phyloP scores from a whole-genome alignment of 1,140 invertebrate species.

The Macrostomum lignano region DNA sequence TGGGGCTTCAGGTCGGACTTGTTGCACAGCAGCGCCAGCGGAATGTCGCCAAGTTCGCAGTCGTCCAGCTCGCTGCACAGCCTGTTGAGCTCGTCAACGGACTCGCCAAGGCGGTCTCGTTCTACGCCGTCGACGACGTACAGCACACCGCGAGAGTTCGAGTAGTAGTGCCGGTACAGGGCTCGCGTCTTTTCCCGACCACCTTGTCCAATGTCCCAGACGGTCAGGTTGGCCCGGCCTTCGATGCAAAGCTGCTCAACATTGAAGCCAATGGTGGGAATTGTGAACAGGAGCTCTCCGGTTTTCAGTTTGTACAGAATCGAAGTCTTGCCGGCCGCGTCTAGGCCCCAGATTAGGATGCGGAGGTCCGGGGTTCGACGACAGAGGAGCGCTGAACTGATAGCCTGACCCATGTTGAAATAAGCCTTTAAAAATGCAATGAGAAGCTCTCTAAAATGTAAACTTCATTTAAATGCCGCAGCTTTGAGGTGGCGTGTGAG shows the following conservation, averaged over 20 bases:
- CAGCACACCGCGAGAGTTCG: constrained; percentile 42
- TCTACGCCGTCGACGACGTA: constrained; percentile 94
- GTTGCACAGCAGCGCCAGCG: too few relatives aligned
- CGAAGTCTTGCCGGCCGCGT: constrained; percentile 83
- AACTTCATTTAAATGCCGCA: too few relatives aligned
- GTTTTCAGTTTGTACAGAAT: constrained; percentile 85
- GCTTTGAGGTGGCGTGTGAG: too few relatives aligned
- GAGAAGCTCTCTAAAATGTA: too few relatives aligned
- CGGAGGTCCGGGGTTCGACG: too few relatives aligned
- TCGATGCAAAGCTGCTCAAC: constrained; percentile 57
- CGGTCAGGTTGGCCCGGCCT: constrained; percentile 32
- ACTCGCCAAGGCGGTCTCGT: constrained; percentile 65
- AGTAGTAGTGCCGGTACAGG: constrained; percentile 36
- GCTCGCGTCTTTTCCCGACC: constrained; percentile 97
- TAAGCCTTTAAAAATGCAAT: too few relatives aligned
- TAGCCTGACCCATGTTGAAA: too few relatives aligned
- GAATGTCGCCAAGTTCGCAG: too few relatives aligned
- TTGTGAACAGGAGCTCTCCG: constrained; percentile 78
- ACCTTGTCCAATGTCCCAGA: constrained; percentile 74
- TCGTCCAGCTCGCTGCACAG: too few relatives aligned
- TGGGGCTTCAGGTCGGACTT: too few relatives aligned
- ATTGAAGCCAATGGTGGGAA: constrained; percentile 83
- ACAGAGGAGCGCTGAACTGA: too few relatives aligned
- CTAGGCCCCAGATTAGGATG: constrained; percentile 93
- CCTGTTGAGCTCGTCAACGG: constrained; percentile 77